Base-by-base conservation (phyloP, 1,140 invertebrate species). In the Drosophila lacertosa region DNA sequence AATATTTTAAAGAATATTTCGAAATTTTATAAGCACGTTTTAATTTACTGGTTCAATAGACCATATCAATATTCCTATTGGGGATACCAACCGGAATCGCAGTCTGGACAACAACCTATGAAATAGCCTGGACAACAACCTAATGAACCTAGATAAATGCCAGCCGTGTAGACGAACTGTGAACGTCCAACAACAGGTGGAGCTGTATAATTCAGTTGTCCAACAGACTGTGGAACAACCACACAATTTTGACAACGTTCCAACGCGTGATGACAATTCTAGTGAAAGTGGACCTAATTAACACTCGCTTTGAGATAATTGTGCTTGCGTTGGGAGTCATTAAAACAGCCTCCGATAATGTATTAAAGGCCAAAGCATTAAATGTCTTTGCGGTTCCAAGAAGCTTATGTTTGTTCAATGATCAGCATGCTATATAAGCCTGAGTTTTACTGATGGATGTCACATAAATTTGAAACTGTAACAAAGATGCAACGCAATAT, bases 371-470 rank as follows among this genome's bases (percentile, higher is more conserved):
- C 54, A 39, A 44, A 32, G 1, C 2, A 7, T 11, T 4, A 26
- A 57, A 32, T 44, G 37, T 42, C 54, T 57, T 26, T 18, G 18
- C 2, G 6, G 24, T 35, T 35, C 32, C 2, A 2, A 20, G 29
- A 50, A 53, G 7, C 40, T 11, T 15, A 24, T 59, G 24, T 24
- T 26, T 42, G 16, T 50, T 33, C 4, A 18, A 29, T 63, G 51
- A 73, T 55, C 70, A 68, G 70, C 59, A 26, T n/a, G 63, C 64
- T 73, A 73, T 73, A 73, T 68, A 73, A 74, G 33, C 26, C 9
- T 32, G 48, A 37, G 20, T 13, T 11, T 22, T 16, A 18, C 7
- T 5, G 18, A 4, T 2, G 10, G 35, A 29, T n/a, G 16, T 44
- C 58, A 57, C 33, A 55, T 10, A n/a, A 24, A 32, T 67, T 22